Evolutionary conservation across 2,888 invertebrate genomes (phyloP).

Genomic region (Leptinotarsa juncta): DNA sequence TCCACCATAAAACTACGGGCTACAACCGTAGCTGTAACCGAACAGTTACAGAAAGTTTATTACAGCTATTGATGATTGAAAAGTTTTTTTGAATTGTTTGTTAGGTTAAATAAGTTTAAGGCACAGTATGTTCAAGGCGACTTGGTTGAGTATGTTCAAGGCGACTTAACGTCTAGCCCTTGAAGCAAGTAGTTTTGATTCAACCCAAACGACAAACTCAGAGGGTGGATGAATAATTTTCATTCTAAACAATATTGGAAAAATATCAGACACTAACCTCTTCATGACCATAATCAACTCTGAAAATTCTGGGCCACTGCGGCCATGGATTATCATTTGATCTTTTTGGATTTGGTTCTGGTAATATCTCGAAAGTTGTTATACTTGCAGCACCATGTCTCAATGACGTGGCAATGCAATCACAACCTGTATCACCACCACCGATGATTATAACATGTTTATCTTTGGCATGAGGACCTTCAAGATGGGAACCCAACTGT

Average conservation of each 20-base stretch:
- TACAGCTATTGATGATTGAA: no score
- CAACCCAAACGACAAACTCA: no score
- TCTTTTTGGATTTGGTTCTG: slow-evolving; percentile 85
- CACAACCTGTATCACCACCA: slow-evolving; percentile 90
- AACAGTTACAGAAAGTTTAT: no score
- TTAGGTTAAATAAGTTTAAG: no score
- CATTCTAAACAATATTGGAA: neutral
- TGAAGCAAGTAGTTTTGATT: no score
- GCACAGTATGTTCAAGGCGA: no score
- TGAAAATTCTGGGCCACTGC: slow-evolving; percentile 96
- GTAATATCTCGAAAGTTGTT: slow-evolving; percentile 97
- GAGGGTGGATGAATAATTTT: no score
- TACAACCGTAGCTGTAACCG: no score
- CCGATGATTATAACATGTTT: slow-evolving; percentile 95
- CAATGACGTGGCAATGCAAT: slow-evolving; percentile 97
- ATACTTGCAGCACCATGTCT: slow-evolving; percentile 91
- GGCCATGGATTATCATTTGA: slow-evolving; percentile 98
- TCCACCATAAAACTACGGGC: no score
- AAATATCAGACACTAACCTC: slow-evolving; percentile 70
- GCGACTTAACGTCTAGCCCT: no score
- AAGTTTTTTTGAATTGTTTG: no score
- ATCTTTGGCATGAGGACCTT: slow-evolving; percentile 83
- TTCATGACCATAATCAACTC: slow-evolving; percentile 98
- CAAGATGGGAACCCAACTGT: slow-evolving; percentile 77
- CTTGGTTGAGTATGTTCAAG: no score